These are phyloP conservation scores for Bucco capensis DNA, from an alignment of 2,113 vertebrate genomes.

Conservation along the genomic window DNA sequence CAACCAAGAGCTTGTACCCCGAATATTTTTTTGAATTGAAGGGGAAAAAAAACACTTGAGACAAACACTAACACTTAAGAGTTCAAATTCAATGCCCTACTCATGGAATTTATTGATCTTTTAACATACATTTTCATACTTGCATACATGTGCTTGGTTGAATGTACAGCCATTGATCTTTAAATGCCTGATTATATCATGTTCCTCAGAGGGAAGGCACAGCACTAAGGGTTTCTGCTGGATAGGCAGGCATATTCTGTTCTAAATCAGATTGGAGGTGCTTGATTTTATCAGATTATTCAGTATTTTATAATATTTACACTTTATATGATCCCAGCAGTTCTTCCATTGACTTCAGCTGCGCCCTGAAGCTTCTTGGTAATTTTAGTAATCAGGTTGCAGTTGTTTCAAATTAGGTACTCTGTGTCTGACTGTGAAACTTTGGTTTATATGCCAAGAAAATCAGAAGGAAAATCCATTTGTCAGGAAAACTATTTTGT, in stretches of 20 bases:
- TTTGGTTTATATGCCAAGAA: background rate
- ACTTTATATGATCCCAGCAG: background rate
- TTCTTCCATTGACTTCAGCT: background rate
- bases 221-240: background rate
- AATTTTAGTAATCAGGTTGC: background rate
- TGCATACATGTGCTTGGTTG: background rate
- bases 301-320: background rate
- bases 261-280: background rate
- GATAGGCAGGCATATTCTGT: background rate
- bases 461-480: background rate
- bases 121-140: background rate
- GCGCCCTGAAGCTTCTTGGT: background rate
- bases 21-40: background rate
- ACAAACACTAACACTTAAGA: background rate
- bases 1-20: background rate
- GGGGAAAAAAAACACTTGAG: background rate
- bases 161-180: background rate
- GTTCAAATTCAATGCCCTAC: background rate
- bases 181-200: background rate
- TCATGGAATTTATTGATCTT: background rate
- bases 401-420: background rate
- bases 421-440: background rate
- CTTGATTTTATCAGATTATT: background rate
- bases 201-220: background rate
- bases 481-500: background rate